A percentile compares a stretch with the other conserved stretches of the same genome.
phyloP scores from a whole-genome alignment of 2,113 vertebrate genomes.

The Petrocephalus zakoni region DNA sequence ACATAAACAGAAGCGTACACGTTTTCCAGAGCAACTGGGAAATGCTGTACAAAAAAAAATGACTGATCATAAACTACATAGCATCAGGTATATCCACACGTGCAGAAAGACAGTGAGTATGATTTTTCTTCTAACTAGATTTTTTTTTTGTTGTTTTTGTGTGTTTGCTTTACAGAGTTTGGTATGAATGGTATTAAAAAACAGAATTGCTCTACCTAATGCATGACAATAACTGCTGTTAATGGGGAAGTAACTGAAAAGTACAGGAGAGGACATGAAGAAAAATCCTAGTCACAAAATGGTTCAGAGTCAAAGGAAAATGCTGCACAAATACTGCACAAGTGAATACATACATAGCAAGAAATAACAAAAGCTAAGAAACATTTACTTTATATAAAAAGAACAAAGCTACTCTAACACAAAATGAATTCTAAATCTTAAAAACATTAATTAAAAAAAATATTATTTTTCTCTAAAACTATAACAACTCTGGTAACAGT shows the following conservation, averaged over 20 bases:
- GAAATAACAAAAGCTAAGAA: conserved; percentile 62
- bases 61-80: conserved; percentile 45
- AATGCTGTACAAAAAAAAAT: conserved; percentile 50
- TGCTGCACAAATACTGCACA: conserved; percentile 58
- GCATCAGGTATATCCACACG: conserved; percentile 56
- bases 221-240: conserved; percentile 45
- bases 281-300: conserved; percentile 54
- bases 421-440: conserved; percentile 64
- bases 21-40: conserved; percentile 43
- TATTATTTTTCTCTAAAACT: conserved; percentile 64
- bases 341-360: conserved; percentile 59
- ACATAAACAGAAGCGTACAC: conserved; percentile 50
- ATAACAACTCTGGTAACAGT: conserved; percentile 74
- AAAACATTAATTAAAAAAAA: conserved; percentile 50
- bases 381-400: conserved; percentile 54
- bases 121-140: conserved; percentile 42
- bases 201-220: conserved; percentile 49
- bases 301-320: conserved; percentile 56
- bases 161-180: conserved; percentile 42
- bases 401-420: conserved; percentile 61
- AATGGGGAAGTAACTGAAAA: conserved; percentile 46
- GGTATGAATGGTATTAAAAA: conserved; percentile 59
- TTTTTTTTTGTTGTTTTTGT: conserved; percentile 30
- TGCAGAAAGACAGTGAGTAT: conserved; percentile 41
- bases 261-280: conserved; percentile 40